Conservation (phyloP, 2,888 invertebrate species). For the Lepetodrilus schrolli region DNA sequence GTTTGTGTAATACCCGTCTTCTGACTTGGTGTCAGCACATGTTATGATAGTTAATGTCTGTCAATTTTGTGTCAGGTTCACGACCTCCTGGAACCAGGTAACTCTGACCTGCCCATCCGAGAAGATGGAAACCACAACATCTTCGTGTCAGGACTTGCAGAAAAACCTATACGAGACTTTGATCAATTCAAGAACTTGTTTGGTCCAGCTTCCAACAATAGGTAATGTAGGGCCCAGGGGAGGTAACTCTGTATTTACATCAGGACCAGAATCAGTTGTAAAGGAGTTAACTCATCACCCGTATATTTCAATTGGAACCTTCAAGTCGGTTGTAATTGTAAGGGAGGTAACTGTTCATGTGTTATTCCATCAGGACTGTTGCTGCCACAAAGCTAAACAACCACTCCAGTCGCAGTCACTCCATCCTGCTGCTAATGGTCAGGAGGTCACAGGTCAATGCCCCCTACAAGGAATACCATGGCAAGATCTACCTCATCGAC, state of each 20-base stretch:
- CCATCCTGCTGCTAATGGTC: slow-evolving; percentile 68
- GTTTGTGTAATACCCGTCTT: background rate
- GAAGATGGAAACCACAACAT: slow-evolving; percentile 71
- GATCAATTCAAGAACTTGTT: slow-evolving; percentile 68
- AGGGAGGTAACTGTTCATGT: no score
- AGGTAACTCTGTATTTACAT: no score
- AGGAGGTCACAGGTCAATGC: slow-evolving; percentile 43
- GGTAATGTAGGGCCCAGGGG: slow-evolving; percentile 46
- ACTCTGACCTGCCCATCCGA: slow-evolving; percentile 67
- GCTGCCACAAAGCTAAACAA: slow-evolving; percentile 70
- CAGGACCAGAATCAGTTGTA: no score
- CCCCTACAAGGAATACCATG: slow-evolving; percentile 50
- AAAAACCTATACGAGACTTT: slow-evolving; percentile 59
- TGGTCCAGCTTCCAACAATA: slow-evolving; percentile 71
- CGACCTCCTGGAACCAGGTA: slow-evolving; percentile 63
- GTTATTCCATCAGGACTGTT: slow-evolving; percentile 68
- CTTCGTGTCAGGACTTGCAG: slow-evolving; percentile 67
- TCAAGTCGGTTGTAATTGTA: no score
- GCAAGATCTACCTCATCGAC: slow-evolving; percentile 72
- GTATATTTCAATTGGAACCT: no score
- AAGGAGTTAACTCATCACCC: no score
- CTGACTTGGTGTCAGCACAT: background rate
- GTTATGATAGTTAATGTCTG: background rate
- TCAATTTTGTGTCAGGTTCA: slow-evolving; percentile 51
- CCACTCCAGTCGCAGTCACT: slow-evolving; percentile 70